Conservation (phyloP, 1,140 invertebrate species). For the Drosophila quadrilineata region DNA sequence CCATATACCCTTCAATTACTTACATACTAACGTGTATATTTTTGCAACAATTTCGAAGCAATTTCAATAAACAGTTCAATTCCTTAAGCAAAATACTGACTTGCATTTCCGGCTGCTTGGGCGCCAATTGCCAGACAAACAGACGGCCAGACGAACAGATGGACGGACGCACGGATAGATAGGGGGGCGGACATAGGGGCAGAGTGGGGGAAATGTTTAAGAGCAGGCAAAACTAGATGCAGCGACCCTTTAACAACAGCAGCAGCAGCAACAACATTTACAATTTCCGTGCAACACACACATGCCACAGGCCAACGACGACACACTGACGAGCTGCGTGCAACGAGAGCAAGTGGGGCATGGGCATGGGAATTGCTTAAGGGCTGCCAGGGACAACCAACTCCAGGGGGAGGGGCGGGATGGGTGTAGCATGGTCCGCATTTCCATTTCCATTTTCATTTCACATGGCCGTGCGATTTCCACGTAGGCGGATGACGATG, state of each 20-base stretch:
- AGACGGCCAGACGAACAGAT: constrained; percentile 10
- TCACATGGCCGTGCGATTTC: constrained; percentile 74
- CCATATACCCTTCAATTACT: background rate
- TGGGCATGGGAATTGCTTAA: background rate
- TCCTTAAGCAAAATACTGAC: constrained; percentile 58
- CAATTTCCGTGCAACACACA: constrained; percentile 55
- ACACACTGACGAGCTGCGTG: constrained; percentile 14
- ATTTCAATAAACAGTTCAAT: constrained; percentile 57
- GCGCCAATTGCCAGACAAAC: constrained; percentile 41
- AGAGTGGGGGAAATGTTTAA: no score
- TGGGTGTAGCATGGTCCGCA: background rate
- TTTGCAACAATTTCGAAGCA: constrained; percentile 25
- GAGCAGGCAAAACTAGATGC: no score
- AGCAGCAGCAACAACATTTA: constrained; percentile 17
- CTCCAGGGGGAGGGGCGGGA: background rate
- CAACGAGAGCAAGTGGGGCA: background rate
- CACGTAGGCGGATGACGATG: constrained; percentile 47
- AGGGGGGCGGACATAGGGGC: no score
- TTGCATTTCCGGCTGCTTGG: constrained; percentile 64
- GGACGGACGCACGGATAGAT: no score
- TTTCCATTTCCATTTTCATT: constrained; percentile 53
- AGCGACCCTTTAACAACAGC: no score
- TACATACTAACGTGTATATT: background rate
- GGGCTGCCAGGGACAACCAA: background rate
- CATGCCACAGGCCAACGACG: constrained; percentile 20